Evolutionary conservation across 1,140 invertebrate genomes (phyloP).

Genomic region (Berghia stephanieae): DNA sequence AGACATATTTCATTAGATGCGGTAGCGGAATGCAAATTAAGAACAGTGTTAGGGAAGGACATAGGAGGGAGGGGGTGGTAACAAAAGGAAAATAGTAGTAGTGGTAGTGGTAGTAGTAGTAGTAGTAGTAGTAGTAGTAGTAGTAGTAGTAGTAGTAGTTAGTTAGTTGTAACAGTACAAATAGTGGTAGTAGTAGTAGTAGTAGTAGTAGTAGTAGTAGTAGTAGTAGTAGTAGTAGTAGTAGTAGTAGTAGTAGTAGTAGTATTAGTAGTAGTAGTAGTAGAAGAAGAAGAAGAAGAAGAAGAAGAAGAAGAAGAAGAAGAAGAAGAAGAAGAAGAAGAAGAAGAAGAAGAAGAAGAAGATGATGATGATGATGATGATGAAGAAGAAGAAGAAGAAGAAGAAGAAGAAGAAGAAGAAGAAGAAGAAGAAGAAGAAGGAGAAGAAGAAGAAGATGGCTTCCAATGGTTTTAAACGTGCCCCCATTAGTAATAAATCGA

Average conservation of each 20-base stretch:
- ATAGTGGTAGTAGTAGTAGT: too few species aligned
- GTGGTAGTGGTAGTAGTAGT: background rate
- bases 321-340: background rate
- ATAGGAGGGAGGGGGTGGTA: background rate
- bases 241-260: too few species aligned
- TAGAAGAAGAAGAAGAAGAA: background rate
- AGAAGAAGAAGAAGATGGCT: background rate
- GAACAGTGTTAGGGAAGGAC: background rate
- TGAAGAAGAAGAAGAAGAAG: background rate
- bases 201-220: background rate
- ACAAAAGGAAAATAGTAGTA: background rate
- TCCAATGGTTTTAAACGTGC: background rate
- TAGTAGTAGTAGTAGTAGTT: too few species aligned
- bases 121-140: background rate
- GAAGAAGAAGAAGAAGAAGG: background rate
- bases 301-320: background rate
- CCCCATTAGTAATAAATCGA: background rate
- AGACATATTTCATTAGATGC: too few species aligned
- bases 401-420: conserved; percentile 2
- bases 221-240: too few species aligned
- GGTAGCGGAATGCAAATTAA: too few species aligned
- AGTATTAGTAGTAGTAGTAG: too few species aligned
- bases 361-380: background rate
- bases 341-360: background rate
- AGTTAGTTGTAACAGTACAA: too few species aligned